Evolutionary conservation across 2,797 vertebrate species (phyloP).

Genomic region (Setipinna tenuifilis): DNA sequence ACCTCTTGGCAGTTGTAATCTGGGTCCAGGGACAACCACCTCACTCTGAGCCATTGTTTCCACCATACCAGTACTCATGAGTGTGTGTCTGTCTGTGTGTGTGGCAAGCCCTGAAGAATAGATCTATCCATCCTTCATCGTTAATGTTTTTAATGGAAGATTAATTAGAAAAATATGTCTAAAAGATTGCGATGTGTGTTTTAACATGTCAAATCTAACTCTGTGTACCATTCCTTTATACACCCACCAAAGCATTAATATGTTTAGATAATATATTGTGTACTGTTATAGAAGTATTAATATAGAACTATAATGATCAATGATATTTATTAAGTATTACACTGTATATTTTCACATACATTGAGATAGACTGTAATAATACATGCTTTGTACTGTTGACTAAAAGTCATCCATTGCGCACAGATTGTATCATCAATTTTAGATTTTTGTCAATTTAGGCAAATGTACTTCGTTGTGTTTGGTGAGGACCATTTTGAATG

Average conservation of each 20-base stretch:
- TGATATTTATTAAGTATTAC: not conserved
- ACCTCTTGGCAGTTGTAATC: not conserved
- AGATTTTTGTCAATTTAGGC: not conserved
- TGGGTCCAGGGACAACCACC: not conserved
- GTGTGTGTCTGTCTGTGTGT: too few relatives aligned
- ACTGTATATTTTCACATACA: not conserved
- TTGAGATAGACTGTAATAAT: not conserved
- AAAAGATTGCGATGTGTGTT: not conserved
- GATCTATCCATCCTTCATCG: not conserved
- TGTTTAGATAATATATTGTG: not conserved
- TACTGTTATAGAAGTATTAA: not conserved
- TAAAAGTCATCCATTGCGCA: constrained; percentile 29
- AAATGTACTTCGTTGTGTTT: not conserved
- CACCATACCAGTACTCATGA: not conserved
- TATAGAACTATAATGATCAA: not conserved
- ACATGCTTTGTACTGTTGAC: not conserved
- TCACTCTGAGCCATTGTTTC: not conserved
- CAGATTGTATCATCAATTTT: constrained; percentile 16
- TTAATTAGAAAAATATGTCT: not conserved
- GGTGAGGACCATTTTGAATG: not conserved
- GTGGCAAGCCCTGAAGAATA: not conserved
- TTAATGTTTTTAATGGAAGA: not conserved
- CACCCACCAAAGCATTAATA: not conserved
- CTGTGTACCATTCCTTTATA: not conserved
- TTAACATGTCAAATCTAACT: not conserved